These are phyloP conservation scores for Harmothoe impar DNA, from an alignment of 2,888 invertebrate genomes.

Conservation along the genomic window DNA sequence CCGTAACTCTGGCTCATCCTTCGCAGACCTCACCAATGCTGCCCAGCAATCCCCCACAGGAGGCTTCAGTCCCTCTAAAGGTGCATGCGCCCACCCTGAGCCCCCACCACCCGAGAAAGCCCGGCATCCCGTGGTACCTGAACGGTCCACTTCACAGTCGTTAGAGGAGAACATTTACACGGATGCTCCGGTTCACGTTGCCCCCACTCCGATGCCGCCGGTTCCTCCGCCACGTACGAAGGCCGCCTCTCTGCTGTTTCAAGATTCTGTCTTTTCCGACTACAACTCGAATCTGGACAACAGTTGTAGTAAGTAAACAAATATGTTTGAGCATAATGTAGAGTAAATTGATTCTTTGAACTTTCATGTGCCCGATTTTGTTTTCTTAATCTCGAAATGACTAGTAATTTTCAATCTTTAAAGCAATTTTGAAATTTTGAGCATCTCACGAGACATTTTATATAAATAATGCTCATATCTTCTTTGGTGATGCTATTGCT, in stretches of 20 bases:
- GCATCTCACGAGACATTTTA: too few relatives aligned
- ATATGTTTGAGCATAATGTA: too few relatives aligned
- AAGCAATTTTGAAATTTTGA: too few relatives aligned
- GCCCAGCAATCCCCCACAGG: not conserved
- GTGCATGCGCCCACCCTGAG: not conserved
- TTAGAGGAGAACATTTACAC: slow-evolving; percentile 51
- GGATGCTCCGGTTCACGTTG: not conserved
- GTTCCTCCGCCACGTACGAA: slow-evolving; percentile 21
- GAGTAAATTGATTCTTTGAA: too few relatives aligned
- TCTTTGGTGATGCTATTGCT: too few relatives aligned
- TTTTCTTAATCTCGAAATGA: too few relatives aligned
- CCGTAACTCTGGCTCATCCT: slow-evolving; percentile 10
- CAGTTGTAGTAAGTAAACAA: too few relatives aligned
- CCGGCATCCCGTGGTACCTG: not conserved
- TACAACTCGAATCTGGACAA: not conserved
- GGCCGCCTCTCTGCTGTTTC: not conserved
- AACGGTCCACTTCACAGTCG: not conserved
- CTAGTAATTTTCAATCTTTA: too few relatives aligned
- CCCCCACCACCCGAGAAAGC: not conserved
- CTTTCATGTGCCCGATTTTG: too few relatives aligned
- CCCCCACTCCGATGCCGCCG: slow-evolving; percentile 5
- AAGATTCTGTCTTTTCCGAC: not conserved
- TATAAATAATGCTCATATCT: too few relatives aligned
- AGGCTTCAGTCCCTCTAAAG: not conserved
- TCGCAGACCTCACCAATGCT: slow-evolving; percentile 32